Conservation (phyloP, 2,797 vertebrate species). For the Hypotaenidia okinawae region DNA sequence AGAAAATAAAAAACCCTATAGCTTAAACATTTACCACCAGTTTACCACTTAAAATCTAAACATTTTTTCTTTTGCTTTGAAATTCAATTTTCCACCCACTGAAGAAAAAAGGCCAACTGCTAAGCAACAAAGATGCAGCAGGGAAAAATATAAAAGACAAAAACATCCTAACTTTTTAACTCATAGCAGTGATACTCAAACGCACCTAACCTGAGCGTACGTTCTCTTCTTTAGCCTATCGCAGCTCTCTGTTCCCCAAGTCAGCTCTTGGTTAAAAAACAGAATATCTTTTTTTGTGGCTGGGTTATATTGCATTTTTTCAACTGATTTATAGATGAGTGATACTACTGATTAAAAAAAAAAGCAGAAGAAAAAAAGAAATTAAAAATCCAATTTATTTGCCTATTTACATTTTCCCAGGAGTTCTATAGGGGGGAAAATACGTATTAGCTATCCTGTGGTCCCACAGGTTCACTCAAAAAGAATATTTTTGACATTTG, state of each 20-base stretch:
- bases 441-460: not conserved
- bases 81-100: not conserved
- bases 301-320: not conserved
- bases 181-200: not conserved
- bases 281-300: not conserved
- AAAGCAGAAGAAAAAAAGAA: not conserved
- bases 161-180: not conserved
- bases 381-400: not conserved
- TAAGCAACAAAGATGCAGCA: not conserved
- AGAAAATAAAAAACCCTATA: not conserved
- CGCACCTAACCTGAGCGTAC: not conserved
- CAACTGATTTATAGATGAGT: not conserved
- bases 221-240: not conserved
- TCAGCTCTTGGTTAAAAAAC: not conserved
- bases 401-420: not conserved
- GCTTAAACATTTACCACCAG: not conserved
- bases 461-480: not conserved
- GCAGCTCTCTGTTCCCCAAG: not conserved
- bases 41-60: not conserved
- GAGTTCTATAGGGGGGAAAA: not conserved
- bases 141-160: not conserved
- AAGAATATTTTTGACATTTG: not conserved
- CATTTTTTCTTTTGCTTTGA: not conserved
- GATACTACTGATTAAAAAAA: not conserved
- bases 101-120: not conserved